Evolutionary conservation across 2,888 invertebrate genomes (phyloP).

Genomic region (Lampropteryx suffumata): DNA sequence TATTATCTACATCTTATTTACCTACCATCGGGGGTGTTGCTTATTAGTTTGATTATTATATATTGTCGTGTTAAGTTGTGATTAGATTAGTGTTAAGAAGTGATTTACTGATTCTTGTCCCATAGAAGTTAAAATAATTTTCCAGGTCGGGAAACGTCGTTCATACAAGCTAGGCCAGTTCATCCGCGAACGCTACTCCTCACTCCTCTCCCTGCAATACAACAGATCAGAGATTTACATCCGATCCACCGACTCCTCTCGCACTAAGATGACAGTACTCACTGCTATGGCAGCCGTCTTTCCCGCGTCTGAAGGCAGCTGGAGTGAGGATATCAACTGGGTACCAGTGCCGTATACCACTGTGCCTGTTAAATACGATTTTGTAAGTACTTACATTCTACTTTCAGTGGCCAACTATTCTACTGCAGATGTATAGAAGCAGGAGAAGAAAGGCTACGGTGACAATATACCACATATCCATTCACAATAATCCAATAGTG

Average conservation of each 20-base stretch:
- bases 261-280: slow-evolving; percentile 55
- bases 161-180: slow-evolving; percentile 43
- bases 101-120: too few relatives aligned
- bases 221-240: slow-evolving; percentile 56
- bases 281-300: slow-evolving; percentile 50
- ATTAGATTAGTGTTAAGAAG: too few relatives aligned
- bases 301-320: slow-evolving; percentile 36
- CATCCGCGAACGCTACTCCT: slow-evolving; percentile 44
- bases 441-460: too few relatives aligned
- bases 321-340: slow-evolving; percentile 49
- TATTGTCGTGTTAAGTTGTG: too few relatives aligned
- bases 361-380: slow-evolving; percentile 45
- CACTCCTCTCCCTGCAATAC: slow-evolving; percentile 44
- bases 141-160: slow-evolving; percentile 43
- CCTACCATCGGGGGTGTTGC: too few relatives aligned
- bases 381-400: too few relatives aligned
- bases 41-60: too few relatives aligned
- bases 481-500: too few relatives aligned
- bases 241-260: slow-evolving; percentile 53
- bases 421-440: too few relatives aligned
- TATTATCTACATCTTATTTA: too few relatives aligned
- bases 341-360: slow-evolving; percentile 54
- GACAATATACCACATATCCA: too few relatives aligned
- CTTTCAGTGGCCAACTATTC: too few relatives aligned
- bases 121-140: neutral